Percentiles rank a stretch among this genome's conserved stretches.
phyloP scores from a whole-genome alignment of 2,113 vertebrate species.

The Girardinichthys multiradiatus region DNA sequence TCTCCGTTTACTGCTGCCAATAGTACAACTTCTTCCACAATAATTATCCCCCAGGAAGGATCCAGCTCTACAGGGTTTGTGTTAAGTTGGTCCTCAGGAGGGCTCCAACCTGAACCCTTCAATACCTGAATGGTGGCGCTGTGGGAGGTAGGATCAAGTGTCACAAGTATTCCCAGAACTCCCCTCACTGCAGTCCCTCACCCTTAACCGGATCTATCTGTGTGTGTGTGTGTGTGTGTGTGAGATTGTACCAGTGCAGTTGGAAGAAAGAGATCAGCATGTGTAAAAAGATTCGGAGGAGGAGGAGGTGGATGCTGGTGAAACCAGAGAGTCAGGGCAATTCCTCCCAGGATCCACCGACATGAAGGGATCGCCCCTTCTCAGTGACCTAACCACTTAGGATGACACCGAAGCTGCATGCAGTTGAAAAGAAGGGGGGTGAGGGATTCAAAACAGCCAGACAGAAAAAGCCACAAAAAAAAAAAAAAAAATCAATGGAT shows the following conservation, averaged over 20 bases:
- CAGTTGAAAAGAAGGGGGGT: constrained; percentile 26
- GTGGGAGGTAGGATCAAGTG: constrained; percentile 65
- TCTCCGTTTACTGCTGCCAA: constrained; percentile 78
- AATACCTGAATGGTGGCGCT: constrained; percentile 56
- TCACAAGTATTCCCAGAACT: constrained; percentile 58
- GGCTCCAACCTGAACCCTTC: constrained; percentile 58
- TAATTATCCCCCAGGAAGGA: constrained; percentile 71
- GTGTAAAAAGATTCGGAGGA: constrained; percentile 43
- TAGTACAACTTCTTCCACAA: constrained; percentile 64
- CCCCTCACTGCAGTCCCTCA: constrained; percentile 44
- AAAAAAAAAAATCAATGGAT: constrained; percentile 67
- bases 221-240: constrained; percentile 14
- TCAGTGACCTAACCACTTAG: constrained; percentile 46
- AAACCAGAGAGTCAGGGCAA: constrained; percentile 62
- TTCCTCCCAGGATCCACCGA: constrained; percentile 56
- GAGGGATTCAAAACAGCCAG: constrained; percentile 55
- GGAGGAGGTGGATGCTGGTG: constrained; percentile 30
- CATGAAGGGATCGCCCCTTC: constrained; percentile 56
- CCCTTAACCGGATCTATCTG: constrained; percentile 48
- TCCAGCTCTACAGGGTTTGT: constrained; percentile 32
- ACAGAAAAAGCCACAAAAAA: constrained; percentile 34
- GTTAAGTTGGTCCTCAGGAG: constrained; percentile 53
- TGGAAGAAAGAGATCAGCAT: constrained; percentile 54
- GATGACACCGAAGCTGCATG: constrained; percentile 48
- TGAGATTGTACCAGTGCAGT: constrained; percentile 23